Evolutionary conservation across 1,140 invertebrate genomes (phyloP).

Genomic region (Papilio glaucus): DNA sequence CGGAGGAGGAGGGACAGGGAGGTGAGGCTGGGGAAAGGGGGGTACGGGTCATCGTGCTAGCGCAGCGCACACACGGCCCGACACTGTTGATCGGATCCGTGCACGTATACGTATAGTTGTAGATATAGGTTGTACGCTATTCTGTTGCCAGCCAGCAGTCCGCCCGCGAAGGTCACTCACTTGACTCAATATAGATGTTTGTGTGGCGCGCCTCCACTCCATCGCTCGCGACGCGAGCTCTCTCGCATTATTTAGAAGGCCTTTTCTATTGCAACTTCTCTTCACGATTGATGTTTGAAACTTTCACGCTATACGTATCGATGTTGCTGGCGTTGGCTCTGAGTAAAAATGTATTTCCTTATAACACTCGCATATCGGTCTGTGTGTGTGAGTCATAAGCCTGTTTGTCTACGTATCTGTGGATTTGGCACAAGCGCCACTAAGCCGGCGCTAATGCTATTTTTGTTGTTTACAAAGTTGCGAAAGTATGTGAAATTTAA

Average conservation of each 20-base stretch:
- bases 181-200: constrained; percentile 46
- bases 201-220: constrained; percentile 19
- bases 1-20: no score
- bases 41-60: constrained; percentile 70
- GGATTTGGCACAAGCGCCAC: constrained; percentile 14
- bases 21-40: neutral
- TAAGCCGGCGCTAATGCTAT: constrained; percentile 13
- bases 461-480: constrained; percentile 20
- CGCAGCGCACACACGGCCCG: constrained; percentile 46
- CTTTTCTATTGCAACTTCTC: neutral
- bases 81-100: constrained; percentile 55
- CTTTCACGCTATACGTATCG: neutral
- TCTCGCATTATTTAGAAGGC: constrained; percentile 17
- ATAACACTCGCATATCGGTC: neutral
- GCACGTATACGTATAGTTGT: constrained; percentile 39
- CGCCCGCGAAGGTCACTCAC: constrained; percentile 65
- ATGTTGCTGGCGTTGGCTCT: neutral
- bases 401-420: neutral
- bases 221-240: constrained; percentile 11
- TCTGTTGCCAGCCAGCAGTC: constrained; percentile 59
- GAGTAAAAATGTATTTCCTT: neutral
- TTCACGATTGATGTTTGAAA: neutral
- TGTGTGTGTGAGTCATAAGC: neutral
- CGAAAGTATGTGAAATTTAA: constrained; percentile 22
- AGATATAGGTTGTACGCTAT: constrained; percentile 48